Base-by-base conservation (phyloP, 2,797 vertebrate genomes). In the Poecilia picta region DNA sequence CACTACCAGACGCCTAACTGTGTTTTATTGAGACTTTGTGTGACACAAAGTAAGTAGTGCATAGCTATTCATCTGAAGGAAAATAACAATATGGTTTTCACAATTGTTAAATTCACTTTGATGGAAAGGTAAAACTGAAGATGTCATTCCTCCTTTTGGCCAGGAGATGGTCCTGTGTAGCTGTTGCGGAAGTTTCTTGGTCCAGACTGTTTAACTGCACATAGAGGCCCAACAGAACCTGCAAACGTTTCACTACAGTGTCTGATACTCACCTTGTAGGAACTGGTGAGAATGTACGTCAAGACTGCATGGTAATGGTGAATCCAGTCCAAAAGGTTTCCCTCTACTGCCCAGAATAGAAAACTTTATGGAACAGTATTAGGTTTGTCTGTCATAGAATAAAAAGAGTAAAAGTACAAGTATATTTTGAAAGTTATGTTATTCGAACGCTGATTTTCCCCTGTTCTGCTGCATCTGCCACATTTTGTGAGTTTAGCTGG, bases 111-210 rank as follows among this genome's bases (percentile, higher is more conserved):
- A 59, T 59, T 59, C 55, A 23, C 49, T 23, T 53, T 53, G 49
- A 53, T 3, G 49, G 49, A 25, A 66, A 39, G 5, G 28, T 16
- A 25, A 62, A n/a, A 23, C 18, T 0, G 7, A 57, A 62, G 18
- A 2, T 78, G 76, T 51, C 13, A 62, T 23, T 51, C 20, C 41
- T 23, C 33, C 4, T 11, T 43, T 28, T 62, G 51, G 46, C 72
- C 81, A 82, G 39, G 1, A 82, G 81, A 74, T 82, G 81, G 76
- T 45, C 5, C 70, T n/a, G 43, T 18, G 68, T 28, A 71, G 25
- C 68, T 45, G n/a, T n/a, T 15, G 10, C 41, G 15, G 66, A 45
- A 20, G 31, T 18, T 64, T 6, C 2, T 64, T 64, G 59, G 59
- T 36, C 59, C 31, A 64, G 31, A 64, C 59, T 18, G 18, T 33